Percentiles rank a stretch among this genome's conserved stretches.
These are phyloP conservation scores for Oreotrochilus melanogaster DNA, from an alignment of 2,113 vertebrate species.

Conservation along the genomic window DNA sequence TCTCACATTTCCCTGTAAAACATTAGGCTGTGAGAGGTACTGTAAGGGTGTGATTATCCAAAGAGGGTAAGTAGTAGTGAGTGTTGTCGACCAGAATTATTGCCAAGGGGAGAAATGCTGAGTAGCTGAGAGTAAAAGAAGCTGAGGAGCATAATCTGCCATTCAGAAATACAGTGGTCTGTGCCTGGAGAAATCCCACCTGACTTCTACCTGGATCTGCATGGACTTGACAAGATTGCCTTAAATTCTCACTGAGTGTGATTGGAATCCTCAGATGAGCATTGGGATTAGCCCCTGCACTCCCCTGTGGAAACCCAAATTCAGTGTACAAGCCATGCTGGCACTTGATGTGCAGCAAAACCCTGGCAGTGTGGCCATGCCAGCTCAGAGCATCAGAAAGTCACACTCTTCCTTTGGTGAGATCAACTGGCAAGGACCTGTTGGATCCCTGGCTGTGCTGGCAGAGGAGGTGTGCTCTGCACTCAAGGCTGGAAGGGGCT, in stretches of 20 bases:
- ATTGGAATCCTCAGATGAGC: rapidly evolving
- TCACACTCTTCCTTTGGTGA: background rate
- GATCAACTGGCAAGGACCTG: background rate
- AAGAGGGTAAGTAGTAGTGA: conserved; percentile 36
- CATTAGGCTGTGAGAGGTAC: conserved; percentile 56
- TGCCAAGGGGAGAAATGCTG: background rate
- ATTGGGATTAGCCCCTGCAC: rapidly evolving
- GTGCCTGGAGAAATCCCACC: background rate
- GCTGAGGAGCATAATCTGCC: background rate
- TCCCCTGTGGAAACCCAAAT: background rate
- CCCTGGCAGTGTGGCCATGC: rapidly evolving
- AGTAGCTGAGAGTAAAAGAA: background rate
- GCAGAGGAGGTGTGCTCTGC: background rate
- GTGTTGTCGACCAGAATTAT: background rate
- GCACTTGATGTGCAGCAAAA: rapidly evolving
- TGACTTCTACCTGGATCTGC: background rate
- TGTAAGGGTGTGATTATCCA: conserved; percentile 67
- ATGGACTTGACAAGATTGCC: background rate
- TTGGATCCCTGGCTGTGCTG: rapidly evolving
- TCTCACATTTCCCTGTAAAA: conserved; percentile 66
- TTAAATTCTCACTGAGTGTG: rapidly evolving
- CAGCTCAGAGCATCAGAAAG: background rate
- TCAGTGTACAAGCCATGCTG: rapidly evolving
- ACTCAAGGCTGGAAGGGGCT: background rate
- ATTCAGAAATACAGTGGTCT: background rate